Evolutionary conservation across 2,797 vertebrate genomes (phyloP).

Genomic region (Hemibagrus guttatus): DNA sequence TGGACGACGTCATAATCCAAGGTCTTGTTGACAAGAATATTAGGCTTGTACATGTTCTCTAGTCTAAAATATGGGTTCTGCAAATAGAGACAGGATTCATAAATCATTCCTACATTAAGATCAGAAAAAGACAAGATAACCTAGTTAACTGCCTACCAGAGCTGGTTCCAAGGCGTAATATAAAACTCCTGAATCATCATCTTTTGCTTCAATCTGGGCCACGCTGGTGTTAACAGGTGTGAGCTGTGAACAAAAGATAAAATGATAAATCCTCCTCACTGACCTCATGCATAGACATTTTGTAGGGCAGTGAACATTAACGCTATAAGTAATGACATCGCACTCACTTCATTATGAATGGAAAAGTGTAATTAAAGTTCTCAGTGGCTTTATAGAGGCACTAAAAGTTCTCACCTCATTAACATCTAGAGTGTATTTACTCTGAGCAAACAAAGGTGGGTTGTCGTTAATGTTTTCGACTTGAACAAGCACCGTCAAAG

Average conservation of each 20-base stretch:
- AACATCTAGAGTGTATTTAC: slow-evolving; percentile 70
- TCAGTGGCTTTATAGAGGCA: background rate
- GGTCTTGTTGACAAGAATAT: slow-evolving; percentile 70
- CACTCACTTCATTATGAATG: background rate
- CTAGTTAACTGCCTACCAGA: slow-evolving; percentile 61
- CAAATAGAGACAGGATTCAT: slow-evolving; percentile 27
- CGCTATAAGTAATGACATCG: background rate
- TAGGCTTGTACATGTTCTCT: slow-evolving; percentile 73
- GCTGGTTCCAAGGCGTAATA: slow-evolving; percentile 74
- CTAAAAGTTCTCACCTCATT: slow-evolving; percentile 71
- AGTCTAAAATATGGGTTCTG: slow-evolving; percentile 79
- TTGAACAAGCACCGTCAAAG: slow-evolving; percentile 70
- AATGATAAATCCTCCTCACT: background rate
- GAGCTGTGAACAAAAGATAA: slow-evolving; percentile 60
- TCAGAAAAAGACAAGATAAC: background rate
- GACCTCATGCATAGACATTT: background rate
- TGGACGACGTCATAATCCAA: slow-evolving; percentile 76
- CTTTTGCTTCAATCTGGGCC: slow-evolving; percentile 72
- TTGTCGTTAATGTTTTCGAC: slow-evolving; percentile 79
- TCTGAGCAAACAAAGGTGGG: slow-evolving; percentile 73
- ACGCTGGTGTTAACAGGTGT: slow-evolving; percentile 71
- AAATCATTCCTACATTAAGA: background rate
- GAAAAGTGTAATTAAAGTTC: background rate
- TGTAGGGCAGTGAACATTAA: background rate
- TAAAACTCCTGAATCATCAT: slow-evolving; percentile 72